These are phyloP conservation scores for Leptura quadrifasciata DNA, from an alignment of 2,888 invertebrate genomes.

Conservation along the genomic window DNA sequence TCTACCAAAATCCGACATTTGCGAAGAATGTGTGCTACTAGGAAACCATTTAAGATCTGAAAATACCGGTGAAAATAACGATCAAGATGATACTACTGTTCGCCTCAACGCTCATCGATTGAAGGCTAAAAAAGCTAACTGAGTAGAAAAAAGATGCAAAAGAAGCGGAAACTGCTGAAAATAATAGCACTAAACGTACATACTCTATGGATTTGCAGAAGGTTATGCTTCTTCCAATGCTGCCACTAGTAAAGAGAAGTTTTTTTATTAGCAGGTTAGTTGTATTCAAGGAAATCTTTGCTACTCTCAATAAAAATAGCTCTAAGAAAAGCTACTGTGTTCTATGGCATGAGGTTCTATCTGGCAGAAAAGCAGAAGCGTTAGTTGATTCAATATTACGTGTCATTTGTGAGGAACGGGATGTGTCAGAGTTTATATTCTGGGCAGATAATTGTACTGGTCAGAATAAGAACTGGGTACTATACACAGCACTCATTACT, in stretches of 20 bases:
- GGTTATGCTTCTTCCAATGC: slow-evolving; percentile 19
- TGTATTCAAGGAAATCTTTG: slow-evolving; percentile 22
- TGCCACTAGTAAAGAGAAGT: background rate
- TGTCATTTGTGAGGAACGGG: slow-evolving; percentile 12
- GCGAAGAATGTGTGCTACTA: too few species aligned
- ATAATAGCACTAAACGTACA: slow-evolving; percentile 13
- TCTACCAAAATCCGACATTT: too few species aligned
- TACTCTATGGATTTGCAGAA: slow-evolving; percentile 23
- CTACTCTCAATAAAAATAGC: slow-evolving; percentile 24
- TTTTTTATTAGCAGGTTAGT: slow-evolving; percentile 22
- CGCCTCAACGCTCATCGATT: too few species aligned
- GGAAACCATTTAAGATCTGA: too few species aligned
- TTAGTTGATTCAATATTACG: slow-evolving; percentile 14
- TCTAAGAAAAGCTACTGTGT: slow-evolving; percentile 12
- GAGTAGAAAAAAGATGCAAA: background rate
- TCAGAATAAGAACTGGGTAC: slow-evolving; percentile 34
- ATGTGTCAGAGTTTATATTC: slow-evolving; percentile 24
- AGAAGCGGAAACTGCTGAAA: slow-evolving; percentile 1
- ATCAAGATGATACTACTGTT: too few species aligned
- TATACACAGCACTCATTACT: slow-evolving; percentile 3
- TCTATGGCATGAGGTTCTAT: slow-evolving; percentile 21
- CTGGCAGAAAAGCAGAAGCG: slow-evolving; percentile 22
- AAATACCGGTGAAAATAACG: too few species aligned
- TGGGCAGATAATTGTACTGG: slow-evolving; percentile 46
- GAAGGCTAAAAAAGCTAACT: slow-evolving; percentile 2